phyloP scores from a whole-genome alignment of 64 coral and sea anemone species.

The Anthopleura sola region DNA sequence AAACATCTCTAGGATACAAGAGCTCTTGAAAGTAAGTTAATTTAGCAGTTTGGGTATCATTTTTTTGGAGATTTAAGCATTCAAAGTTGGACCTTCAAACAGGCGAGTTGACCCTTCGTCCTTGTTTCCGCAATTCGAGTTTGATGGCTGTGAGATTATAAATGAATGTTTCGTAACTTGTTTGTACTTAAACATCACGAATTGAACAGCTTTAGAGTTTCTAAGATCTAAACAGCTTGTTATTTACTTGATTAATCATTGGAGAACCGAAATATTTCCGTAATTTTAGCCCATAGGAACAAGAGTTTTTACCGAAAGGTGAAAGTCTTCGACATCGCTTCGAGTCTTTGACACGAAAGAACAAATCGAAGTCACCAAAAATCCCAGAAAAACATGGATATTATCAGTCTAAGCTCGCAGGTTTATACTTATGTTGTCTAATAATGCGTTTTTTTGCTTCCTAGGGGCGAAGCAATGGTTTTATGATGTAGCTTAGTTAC shows the following conservation, averaged over 20 bases:
- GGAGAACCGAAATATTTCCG: background rate
- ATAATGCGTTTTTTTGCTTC: background rate
- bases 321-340: background rate
- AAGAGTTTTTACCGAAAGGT: background rate
- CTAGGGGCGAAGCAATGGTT: background rate
- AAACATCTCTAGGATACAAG: background rate
- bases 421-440: background rate
- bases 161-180: background rate
- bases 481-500: background rate
- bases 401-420: background rate
- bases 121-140: conserved; percentile 1
- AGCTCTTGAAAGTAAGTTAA: background rate
- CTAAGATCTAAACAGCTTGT: background rate
- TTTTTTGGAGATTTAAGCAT: background rate
- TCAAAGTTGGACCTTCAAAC: conserved; percentile 6
- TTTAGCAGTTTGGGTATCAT: background rate
- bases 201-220: background rate
- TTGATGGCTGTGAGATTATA: background rate
- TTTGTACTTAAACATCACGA: background rate
- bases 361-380: background rate
- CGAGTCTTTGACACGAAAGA: background rate
- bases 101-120: conserved; percentile 18
- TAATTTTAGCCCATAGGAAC: background rate
- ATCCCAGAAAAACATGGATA: background rate
- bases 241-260: background rate